Conservation (phyloP, 30 jellyfish, hydroid and myxozoan genomes). For the Turritopsis dohrnii region DNA sequence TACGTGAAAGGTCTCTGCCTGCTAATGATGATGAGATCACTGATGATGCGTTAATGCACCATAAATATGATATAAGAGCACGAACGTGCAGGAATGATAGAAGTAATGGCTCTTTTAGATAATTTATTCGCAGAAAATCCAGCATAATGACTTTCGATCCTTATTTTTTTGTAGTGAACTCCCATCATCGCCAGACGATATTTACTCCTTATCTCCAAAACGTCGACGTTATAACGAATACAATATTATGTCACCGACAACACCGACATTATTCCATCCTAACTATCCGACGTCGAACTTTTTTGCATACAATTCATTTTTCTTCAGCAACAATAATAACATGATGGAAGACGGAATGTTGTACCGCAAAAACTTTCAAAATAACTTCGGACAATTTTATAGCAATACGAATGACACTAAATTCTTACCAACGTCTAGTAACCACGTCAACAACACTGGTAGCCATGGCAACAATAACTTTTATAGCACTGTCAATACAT, state of each 20-base stretch:
- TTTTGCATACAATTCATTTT: background rate
- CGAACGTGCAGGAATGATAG: background rate
- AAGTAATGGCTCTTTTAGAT: background rate
- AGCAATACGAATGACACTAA: background rate
- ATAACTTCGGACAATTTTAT: background rate
- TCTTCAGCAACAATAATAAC: background rate
- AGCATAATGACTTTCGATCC: background rate
- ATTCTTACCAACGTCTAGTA: background rate
- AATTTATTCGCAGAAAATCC: background rate
- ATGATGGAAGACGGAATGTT: background rate
- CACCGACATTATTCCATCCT: slow-evolving; percentile 10
- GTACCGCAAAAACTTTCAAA: background rate
- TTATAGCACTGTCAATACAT: background rate
- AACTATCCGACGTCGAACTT: background rate
- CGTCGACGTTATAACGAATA: slow-evolving; percentile 10
- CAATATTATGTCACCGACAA: background rate
- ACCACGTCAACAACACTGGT: background rate
- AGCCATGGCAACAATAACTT: background rate
- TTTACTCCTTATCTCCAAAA: slow-evolving; percentile 7
- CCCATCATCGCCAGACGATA: slow-evolving; percentile 14
- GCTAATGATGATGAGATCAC: background rate
- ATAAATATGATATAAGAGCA: background rate
- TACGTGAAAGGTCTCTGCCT: background rate
- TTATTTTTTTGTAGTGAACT: background rate
- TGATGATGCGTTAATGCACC: background rate